Base-by-base conservation (phyloP, 1,140 invertebrate genomes). In the Protaetia brevitarsis region DNA sequence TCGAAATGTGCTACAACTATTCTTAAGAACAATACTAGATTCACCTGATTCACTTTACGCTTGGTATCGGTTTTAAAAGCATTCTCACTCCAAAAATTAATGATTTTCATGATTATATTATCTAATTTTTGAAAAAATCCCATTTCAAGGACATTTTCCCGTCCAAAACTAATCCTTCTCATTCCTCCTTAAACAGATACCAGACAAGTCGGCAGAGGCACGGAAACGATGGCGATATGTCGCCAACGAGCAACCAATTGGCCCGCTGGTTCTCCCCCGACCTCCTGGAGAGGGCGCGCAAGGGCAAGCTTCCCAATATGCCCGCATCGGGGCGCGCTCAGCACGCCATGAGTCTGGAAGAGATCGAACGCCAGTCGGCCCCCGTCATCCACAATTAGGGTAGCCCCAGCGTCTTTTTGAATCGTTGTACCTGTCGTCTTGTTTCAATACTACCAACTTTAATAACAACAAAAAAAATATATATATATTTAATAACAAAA, bases 231-330 rank as follows among this genome's bases (percentile, higher is more conserved):
- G 84, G 84, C 61, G 85, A 82, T 64, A 73, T 84, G 10, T 87
- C 88, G 16, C 88, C 89, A 10, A 88, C 86, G 11, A 85, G 83
- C 68, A 90, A 91, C 79, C 89, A 92, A 77, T 84, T 95, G 64
- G 86, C 92, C 5, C 88, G 91, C 74, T 95, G 93, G 92, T 95
- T 95, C 79, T 90, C 89, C 13, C 90, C 90, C 2, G 92, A 95
- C 76, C 81, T 95, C 21, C 81, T 94, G 29, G 91, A 91, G 61
- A 87, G 89, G 74, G 90, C 91, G 2, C 86, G 87, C 1, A 89
- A 89, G 66, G 90, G 89, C 63, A 92, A 93, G 79, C 81, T 94
- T 31, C 90, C 91, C 0, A 88, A 88, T 65, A 87, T 94, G 77
- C 84, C 83, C 0, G 80, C 82, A 0, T 77, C 82, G 7, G 77